A percentile compares a stretch with the other conserved stretches of the same genome.
These are phyloP conservation scores for Odobenus rosmarus DNA, from an alignment of 2,113 vertebrate species.

Conservation along the genomic window DNA sequence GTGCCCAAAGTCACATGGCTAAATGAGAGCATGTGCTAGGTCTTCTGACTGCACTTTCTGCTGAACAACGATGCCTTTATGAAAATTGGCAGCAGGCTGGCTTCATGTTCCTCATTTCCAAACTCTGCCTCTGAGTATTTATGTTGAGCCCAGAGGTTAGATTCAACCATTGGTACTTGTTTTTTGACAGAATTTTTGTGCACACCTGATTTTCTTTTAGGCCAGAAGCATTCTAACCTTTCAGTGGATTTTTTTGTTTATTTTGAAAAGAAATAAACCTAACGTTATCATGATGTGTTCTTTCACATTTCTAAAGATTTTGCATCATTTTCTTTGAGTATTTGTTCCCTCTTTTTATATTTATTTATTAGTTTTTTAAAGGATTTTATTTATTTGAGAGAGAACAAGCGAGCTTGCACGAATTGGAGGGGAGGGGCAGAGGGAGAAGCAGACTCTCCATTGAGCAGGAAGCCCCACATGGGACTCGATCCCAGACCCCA, in stretches of 20 bases:
- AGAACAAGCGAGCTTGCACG: not conserved
- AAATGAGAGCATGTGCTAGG: not conserved
- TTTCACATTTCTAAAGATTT: conserved; percentile 18
- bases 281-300: not conserved
- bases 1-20: not conserved
- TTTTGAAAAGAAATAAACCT: conserved; percentile 38
- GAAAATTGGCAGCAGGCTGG: not conserved
- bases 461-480: not conserved
- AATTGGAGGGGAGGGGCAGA: not conserved
- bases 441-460: not conserved
- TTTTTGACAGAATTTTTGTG: not conserved
- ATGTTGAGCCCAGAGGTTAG: not conserved
- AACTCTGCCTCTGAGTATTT: not conserved
- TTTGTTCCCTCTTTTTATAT: not conserved
- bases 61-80: conserved; percentile 12
- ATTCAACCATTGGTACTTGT: not conserved
- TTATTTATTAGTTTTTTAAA: not conserved
- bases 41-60: not conserved
- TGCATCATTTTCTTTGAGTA: not conserved
- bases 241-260: not conserved
- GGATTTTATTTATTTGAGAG: not conserved
- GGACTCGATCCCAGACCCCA: not conserved
- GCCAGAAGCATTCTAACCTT: not conserved
- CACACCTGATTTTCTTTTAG: not conserved
- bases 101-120: not conserved